Evolutionary conservation across 2,797 vertebrate genomes (phyloP).

Genomic region (Molossus molossus): DNA sequence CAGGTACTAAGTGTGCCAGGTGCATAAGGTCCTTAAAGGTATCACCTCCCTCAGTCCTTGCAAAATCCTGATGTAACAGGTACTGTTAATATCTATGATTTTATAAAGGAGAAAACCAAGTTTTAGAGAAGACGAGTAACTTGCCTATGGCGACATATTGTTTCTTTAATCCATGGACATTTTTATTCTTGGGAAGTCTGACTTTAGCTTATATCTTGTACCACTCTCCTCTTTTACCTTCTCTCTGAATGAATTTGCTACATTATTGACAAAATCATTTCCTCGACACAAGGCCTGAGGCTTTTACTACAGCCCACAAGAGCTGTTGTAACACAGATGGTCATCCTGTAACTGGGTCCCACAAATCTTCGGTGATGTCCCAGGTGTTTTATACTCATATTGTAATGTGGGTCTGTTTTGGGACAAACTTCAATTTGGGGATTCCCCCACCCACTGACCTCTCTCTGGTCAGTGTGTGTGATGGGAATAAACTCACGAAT

Average conservation of each 20-base stretch:
- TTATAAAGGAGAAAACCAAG: neutral
- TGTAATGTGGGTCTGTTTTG: slow-evolving; percentile 30
- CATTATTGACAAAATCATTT: neutral
- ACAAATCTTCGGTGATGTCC: neutral
- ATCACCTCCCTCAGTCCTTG: neutral
- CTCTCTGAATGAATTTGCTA: neutral
- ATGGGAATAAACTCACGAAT: neutral
- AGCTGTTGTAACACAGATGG: neutral
- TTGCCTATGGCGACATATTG: neutral
- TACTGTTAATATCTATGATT: neutral
- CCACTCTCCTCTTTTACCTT: neutral
- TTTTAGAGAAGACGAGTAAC: neutral
- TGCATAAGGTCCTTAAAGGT: neutral
- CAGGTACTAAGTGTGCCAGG: neutral
- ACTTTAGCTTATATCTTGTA: neutral
- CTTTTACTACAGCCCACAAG: neutral
- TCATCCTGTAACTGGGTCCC: neutral
- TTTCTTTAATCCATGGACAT: neutral
- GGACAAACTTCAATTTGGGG: neutral
- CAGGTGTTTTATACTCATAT: neutral
- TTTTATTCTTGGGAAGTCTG: neutral
- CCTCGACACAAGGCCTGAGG: neutral
- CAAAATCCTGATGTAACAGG: neutral
- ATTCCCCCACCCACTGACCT: accelerated
- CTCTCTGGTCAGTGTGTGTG: neutral